Evolutionary conservation across 1,140 invertebrate genomes (phyloP).

Genomic region (Drosophila azteca): DNA sequence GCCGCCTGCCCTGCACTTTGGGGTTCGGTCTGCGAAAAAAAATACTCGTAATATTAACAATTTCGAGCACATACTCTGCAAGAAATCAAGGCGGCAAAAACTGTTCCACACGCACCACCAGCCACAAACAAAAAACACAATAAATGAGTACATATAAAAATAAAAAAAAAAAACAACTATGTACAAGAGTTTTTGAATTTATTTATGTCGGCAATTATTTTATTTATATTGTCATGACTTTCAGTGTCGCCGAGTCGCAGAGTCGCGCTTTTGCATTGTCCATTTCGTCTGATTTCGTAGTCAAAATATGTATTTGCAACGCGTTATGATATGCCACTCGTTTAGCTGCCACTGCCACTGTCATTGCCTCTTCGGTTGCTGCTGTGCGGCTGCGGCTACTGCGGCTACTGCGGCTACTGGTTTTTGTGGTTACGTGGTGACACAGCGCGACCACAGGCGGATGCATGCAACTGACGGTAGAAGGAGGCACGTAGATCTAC

Average conservation of each 20-base stretch:
- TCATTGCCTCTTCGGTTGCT: constrained; percentile 8
- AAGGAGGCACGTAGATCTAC: constrained; percentile 19
- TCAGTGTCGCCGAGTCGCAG: too few relatives aligned
- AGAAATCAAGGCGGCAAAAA: constrained; percentile 44
- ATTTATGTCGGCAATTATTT: constrained; percentile 82
- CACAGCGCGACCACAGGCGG: constrained; percentile 6
- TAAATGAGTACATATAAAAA: not conserved
- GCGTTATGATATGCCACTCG: constrained; percentile 60
- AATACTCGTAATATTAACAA: constrained; percentile 7
- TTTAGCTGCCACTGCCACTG: constrained; percentile 41
- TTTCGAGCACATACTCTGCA: constrained; percentile 17
- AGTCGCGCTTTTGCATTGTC: constrained; percentile 47
- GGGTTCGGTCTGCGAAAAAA: constrained; percentile 28
- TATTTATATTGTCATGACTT: constrained; percentile 77
- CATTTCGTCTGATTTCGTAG: constrained; percentile 69
- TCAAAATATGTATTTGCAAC: constrained; percentile 78
- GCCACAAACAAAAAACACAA: constrained; percentile 15
- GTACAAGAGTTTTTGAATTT: constrained; percentile 70
- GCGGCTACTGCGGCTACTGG: constrained; percentile 54
- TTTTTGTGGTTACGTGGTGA: constrained; percentile 35
- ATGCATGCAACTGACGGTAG: not conserved
- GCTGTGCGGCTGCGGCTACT: not conserved
- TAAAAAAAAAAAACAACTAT: constrained; percentile 10
- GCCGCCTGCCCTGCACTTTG: constrained; percentile 68
- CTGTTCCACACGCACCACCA: constrained; percentile 68